Percentiles rank a stretch among this genome's conserved stretches.
Evolutionary conservation across 2,888 invertebrate species (phyloP).

Genomic region (Orchestes rusci): DNA sequence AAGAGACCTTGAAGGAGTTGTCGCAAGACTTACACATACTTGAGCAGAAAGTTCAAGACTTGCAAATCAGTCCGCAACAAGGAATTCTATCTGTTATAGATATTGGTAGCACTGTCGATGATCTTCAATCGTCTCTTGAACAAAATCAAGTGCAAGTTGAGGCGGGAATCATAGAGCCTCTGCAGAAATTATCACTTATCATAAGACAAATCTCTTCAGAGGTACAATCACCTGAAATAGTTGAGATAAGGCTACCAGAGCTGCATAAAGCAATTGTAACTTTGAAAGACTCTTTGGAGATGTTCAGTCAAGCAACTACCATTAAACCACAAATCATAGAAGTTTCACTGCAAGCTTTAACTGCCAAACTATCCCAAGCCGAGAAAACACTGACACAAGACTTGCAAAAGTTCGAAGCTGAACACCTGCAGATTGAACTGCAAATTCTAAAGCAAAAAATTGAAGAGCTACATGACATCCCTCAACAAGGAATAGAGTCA

Average conservation of each 20-base stretch:
- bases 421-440: no score
- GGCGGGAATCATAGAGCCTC: conserved; percentile 22
- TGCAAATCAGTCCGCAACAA: conserved; percentile 18
- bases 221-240: conserved; percentile 11
- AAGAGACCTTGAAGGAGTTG: conserved; percentile 17
- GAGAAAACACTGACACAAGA: conserved; percentile 11
- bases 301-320: no score
- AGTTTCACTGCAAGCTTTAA: conserved; percentile 15
- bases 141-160: conserved; percentile 4
- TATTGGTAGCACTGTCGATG: conserved; percentile 16
- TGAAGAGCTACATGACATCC: conserved; percentile 7
- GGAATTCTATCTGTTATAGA: conserved; percentile 23
- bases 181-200: conserved; percentile 26
- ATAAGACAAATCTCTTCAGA: conserved; percentile 15
- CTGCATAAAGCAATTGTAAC: conserved; percentile 13
- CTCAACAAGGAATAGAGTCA: conserved; percentile 25
- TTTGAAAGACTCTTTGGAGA: conserved; percentile 10
- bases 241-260: conserved; percentile 14
- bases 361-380: conserved; percentile 13
- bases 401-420: no score
- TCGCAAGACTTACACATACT: conserved; percentile 17
- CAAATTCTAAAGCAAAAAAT: conserved; percentile 11
- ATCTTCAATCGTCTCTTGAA: conserved; percentile 6
- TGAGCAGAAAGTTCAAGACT: conserved; percentile 17
- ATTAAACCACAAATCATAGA: conserved; percentile 8